phyloP scores from a whole-genome alignment of 2,888 invertebrate genomes.

The Dioctria linearis region DNA sequence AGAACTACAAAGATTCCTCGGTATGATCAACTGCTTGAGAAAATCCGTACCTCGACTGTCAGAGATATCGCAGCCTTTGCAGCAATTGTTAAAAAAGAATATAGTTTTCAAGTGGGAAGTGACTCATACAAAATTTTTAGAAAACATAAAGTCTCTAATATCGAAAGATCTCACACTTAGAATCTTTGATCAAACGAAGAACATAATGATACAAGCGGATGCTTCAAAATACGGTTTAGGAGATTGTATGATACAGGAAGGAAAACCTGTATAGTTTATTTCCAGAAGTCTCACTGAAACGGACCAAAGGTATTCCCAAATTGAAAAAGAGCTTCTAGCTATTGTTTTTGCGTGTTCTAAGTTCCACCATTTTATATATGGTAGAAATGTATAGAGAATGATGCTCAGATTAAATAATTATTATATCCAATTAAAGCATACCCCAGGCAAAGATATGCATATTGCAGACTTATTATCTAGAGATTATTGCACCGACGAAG shows the following conservation, averaged over 20 bases:
- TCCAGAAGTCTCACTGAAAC: slow-evolving; percentile 55
- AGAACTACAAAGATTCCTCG: slow-evolving; percentile 59
- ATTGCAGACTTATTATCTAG: slow-evolving; percentile 57
- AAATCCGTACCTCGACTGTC: slow-evolving; percentile 60
- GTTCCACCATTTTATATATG: slow-evolving; percentile 60
- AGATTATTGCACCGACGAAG: slow-evolving; percentile 27
- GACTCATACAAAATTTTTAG: slow-evolving; percentile 54
- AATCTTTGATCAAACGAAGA: too few relatives aligned
- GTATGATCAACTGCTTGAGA: slow-evolving; percentile 60
- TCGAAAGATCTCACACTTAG: too few relatives aligned
- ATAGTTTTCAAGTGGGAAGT: slow-evolving; percentile 56
- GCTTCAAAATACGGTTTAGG: slow-evolving; percentile 58
- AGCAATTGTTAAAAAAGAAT: slow-evolving; percentile 60
- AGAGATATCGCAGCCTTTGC: slow-evolving; percentile 20
- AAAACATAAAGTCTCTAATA: too few relatives aligned
- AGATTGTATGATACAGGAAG: slow-evolving; percentile 58
- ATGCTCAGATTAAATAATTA: slow-evolving; percentile 60
- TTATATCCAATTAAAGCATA: slow-evolving; percentile 58
- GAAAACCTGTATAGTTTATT: slow-evolving; percentile 55
- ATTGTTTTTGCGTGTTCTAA: slow-evolving; percentile 55
- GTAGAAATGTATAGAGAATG: slow-evolving; percentile 58
- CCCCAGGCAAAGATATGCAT: slow-evolving; percentile 60
- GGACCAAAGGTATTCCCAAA: slow-evolving; percentile 56
- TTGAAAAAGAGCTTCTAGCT: slow-evolving; percentile 57
- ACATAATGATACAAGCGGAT: too few relatives aligned